Evolutionary conservation across 1,140 invertebrate species (phyloP).

Genomic region (Drosophila guanche): DNA sequence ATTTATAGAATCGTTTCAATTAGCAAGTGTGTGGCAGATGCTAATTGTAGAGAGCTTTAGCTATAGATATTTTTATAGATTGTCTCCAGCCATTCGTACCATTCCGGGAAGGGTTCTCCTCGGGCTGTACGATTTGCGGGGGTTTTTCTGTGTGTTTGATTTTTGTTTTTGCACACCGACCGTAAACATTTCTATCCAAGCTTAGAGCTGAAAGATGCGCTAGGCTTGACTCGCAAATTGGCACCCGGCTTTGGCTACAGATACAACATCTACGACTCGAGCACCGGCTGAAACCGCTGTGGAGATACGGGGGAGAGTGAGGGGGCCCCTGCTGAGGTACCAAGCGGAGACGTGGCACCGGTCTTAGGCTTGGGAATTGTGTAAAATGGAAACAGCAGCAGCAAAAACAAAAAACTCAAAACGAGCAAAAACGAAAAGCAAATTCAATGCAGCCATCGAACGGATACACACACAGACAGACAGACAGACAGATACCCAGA

Average conservation of each 20-base stretch:
- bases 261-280: conserved; percentile 27
- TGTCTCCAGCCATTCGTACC: background rate
- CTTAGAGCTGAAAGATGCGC: conserved; percentile 36
- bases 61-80: background rate
- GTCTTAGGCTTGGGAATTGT: conserved; percentile 68
- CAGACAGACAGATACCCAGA: conserved; percentile 16
- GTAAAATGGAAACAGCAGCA: conserved; percentile 37
- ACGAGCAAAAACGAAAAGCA: conserved; percentile 58
- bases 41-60: too few species aligned
- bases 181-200: conserved; percentile 17
- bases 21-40: too few species aligned
- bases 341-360: conserved; percentile 67
- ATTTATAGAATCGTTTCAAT: too few species aligned
- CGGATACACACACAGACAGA: conserved; percentile 1
- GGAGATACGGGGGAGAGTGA: conserved; percentile 17
- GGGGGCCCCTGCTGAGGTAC: conserved; percentile 41
- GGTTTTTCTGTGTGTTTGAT: conserved; percentile 23
- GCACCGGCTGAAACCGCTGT: conserved; percentile 37
- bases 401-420: conserved; percentile 39
- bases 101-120: conserved; percentile 10
- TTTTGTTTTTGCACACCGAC: background rate
- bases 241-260: conserved; percentile 37
- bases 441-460: conserved; percentile 58
- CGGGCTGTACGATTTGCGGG: conserved; percentile 25
- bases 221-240: conserved; percentile 46